Evolutionary conservation across 2,888 invertebrate species (phyloP).

Genomic region (Podabrus alpinus): DNA sequence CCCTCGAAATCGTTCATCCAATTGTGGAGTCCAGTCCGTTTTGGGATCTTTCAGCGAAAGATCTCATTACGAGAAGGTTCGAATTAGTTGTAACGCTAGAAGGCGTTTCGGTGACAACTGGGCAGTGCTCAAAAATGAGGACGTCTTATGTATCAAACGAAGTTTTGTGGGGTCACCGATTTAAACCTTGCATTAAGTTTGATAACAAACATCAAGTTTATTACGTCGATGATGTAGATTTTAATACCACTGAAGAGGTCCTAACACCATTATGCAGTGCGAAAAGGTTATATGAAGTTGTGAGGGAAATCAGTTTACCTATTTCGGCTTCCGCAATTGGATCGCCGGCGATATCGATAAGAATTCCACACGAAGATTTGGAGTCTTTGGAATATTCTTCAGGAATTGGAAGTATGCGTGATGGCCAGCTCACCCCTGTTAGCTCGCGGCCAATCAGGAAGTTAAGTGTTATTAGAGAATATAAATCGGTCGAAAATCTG

Average conservation of each 20-base stretch:
- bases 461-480: slow-evolving; percentile 21
- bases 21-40: slow-evolving; percentile 81
- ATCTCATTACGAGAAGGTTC: slow-evolving; percentile 75
- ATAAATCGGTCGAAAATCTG: slow-evolving; percentile 20
- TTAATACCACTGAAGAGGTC: slow-evolving; percentile 69
- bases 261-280: slow-evolving; percentile 86
- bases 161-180: slow-evolving; percentile 83
- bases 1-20: slow-evolving; percentile 81
- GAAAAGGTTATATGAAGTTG: slow-evolving; percentile 74
- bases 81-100: slow-evolving; percentile 82
- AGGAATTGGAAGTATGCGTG: slow-evolving; percentile 18
- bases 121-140: slow-evolving; percentile 70
- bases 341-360: slow-evolving; percentile 7
- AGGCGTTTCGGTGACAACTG: slow-evolving; percentile 79
- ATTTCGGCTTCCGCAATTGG: slow-evolving; percentile 4
- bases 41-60: slow-evolving; percentile 75
- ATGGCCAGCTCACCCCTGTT: slow-evolving; percentile 1
- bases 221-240: slow-evolving; percentile 64
- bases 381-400: slow-evolving; percentile 9
- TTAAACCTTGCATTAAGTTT: slow-evolving; percentile 59
- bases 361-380: neutral
- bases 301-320: slow-evolving; percentile 7
- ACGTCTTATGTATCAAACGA: slow-evolving; percentile 81
- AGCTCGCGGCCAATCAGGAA: neutral
- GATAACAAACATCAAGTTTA: slow-evolving; percentile 64